Conservation (phyloP, 2,113 vertebrate species). For the Saguinus midas region DNA sequence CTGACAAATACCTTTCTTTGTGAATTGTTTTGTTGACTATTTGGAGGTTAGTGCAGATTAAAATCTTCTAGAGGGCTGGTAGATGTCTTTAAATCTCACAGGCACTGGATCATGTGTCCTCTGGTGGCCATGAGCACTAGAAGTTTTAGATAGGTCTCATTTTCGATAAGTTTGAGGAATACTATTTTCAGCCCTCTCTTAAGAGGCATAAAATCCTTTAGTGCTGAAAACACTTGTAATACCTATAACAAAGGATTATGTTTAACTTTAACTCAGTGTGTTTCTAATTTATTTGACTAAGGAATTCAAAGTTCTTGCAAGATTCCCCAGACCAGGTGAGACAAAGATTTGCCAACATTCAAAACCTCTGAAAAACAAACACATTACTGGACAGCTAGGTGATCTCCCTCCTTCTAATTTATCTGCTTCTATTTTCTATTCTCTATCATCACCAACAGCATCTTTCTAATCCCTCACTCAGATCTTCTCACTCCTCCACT, state of each 20-base stretch:
- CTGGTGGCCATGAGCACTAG: neutral
- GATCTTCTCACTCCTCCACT: neutral
- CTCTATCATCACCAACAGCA: neutral
- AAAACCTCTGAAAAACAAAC: neutral
- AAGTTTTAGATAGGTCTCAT: neutral
- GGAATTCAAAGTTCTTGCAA: neutral
- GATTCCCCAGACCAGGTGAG: neutral
- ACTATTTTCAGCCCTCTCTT: neutral
- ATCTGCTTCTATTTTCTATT: neutral
- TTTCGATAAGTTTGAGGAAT: neutral
- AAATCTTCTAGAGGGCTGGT: neutral
- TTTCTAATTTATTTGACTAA: slow-evolving; percentile 27
- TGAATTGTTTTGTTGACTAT: neutral
- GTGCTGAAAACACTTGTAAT: neutral
- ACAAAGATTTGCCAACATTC: neutral
- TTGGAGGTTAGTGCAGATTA: neutral
- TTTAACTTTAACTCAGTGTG: neutral
- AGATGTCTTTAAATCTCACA: neutral
- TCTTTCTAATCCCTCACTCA: neutral
- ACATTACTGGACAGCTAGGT: neutral
- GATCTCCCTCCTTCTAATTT: neutral
- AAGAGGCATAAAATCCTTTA: neutral
- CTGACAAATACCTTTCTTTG: neutral
- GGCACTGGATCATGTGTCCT: neutral
- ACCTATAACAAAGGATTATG: neutral